Evolutionary conservation across 2,888 invertebrate genomes (phyloP).

Genomic region (Smittia aterrima): DNA sequence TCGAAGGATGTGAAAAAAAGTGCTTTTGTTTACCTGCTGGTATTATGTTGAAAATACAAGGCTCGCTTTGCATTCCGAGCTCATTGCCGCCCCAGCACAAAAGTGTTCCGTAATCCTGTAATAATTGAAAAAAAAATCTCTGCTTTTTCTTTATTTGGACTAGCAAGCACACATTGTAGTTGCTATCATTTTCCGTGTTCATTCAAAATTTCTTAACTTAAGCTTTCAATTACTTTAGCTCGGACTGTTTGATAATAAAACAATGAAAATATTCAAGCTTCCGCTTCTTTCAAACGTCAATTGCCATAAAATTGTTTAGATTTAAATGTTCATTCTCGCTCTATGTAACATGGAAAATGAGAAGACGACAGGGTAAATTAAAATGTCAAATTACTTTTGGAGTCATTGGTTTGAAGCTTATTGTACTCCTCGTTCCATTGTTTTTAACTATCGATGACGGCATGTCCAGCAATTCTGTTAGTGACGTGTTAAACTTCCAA

Average conservation of each 20-base stretch:
- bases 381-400: conserved; percentile 55
- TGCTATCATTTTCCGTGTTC: neutral
- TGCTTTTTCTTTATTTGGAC: neutral
- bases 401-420: conserved; percentile 69
- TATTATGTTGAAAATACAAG: conserved; percentile 70
- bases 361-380: neutral
- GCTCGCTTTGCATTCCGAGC: conserved; percentile 68
- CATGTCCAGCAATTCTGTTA: conserved; percentile 66
- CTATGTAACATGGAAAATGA: neutral
- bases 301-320: no score
- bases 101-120: conserved; percentile 67
- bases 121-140: conserved; percentile 12
- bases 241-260: no score
- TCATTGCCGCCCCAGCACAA: conserved; percentile 73
- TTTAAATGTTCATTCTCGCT: no score
- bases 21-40: conserved; percentile 61
- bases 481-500: conserved; percentile 75
- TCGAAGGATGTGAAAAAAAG: neutral
- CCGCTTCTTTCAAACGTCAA: no score
- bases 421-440: conserved; percentile 64
- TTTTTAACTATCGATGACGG: conserved; percentile 61
- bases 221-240: no score
- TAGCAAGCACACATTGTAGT: neutral
- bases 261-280: no score
- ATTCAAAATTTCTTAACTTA: neutral